phyloP scores from a whole-genome alignment of 2,888 invertebrate genomes.

The Epinotia bilunana region DNA sequence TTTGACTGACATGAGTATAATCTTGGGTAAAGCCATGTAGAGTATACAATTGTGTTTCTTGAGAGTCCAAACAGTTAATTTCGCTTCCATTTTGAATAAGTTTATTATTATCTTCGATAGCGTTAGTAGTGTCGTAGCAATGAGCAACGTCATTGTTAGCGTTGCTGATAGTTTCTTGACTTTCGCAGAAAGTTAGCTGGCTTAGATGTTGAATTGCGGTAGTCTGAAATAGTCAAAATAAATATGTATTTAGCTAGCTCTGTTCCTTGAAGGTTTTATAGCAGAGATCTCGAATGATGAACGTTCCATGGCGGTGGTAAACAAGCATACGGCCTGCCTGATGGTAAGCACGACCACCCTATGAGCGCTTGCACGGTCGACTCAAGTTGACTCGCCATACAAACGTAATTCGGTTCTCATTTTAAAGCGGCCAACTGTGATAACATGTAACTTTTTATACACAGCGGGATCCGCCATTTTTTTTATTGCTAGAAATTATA shows the following conservation, averaged over 20 bases:
- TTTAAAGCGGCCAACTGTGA: too few relatives aligned
- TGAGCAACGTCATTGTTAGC: not conserved
- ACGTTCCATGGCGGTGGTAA: too few relatives aligned
- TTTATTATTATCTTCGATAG: not conserved
- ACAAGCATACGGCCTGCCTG: too few relatives aligned
- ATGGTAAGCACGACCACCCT: too few relatives aligned
- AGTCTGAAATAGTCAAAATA: constrained; percentile 23
- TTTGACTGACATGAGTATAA: constrained; percentile 61
- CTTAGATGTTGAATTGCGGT: not conserved
- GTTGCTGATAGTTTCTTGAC: not conserved
- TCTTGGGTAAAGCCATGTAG: constrained; percentile 54
- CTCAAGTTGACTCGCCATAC: too few relatives aligned
- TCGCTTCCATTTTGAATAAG: constrained; percentile 19
- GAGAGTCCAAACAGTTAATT: constrained; percentile 49
- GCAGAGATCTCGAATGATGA: too few relatives aligned
- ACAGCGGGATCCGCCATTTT: too few relatives aligned
- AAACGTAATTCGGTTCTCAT: too few relatives aligned
- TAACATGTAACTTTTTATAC: too few relatives aligned
- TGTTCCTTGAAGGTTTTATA: not conserved
- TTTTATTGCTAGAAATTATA: too few relatives aligned
- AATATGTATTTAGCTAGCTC: not conserved
- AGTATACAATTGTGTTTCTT: constrained; percentile 53
- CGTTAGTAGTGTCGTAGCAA: constrained; percentile 33
- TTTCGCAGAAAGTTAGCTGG: constrained; percentile 33
- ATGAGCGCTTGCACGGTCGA: too few relatives aligned